Evolutionary conservation across 2,113 vertebrate species (phyloP).

Genomic region (Nestor notabilis): DNA sequence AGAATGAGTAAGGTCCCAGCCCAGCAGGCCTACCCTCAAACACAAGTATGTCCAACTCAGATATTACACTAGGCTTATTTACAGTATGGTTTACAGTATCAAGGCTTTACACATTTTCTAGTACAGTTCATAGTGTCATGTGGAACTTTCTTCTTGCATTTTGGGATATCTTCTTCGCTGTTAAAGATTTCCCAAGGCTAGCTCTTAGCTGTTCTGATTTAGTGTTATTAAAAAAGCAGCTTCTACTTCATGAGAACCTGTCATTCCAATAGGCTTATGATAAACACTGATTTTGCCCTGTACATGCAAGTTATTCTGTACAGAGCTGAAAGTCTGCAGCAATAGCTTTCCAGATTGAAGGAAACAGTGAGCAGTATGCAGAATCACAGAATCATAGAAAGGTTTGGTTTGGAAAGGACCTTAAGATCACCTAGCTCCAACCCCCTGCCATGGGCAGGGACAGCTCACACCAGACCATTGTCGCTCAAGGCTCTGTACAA

Average conservation of each 20-base stretch:
- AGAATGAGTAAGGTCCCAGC: not conserved
- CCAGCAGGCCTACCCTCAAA: not conserved
- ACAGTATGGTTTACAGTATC: accelerated
- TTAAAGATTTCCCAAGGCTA: too few species aligned
- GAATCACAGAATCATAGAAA: not conserved
- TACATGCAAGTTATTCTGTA: too few species aligned
- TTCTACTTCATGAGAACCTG: not conserved
- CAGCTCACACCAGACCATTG: not conserved
- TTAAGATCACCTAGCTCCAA: not conserved
- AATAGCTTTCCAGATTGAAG: not conserved
- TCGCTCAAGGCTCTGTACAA: not conserved
- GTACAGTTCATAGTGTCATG: too few species aligned
- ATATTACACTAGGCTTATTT: not conserved
- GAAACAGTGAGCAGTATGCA: not conserved
- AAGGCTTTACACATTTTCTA: not conserved
- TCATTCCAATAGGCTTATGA: not conserved
- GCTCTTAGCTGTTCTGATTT: not conserved
- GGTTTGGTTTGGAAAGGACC: not conserved
- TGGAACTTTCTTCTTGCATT: not conserved
- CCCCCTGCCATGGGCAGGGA: not conserved
- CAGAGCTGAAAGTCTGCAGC: not conserved
- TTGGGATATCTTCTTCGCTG: not conserved
- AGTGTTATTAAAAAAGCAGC: not conserved
- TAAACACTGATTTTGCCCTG: not conserved
- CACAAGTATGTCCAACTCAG: not conserved